Evolutionary conservation across 2,888 invertebrate species (phyloP).

Genomic region (Mystacides longicornis): DNA sequence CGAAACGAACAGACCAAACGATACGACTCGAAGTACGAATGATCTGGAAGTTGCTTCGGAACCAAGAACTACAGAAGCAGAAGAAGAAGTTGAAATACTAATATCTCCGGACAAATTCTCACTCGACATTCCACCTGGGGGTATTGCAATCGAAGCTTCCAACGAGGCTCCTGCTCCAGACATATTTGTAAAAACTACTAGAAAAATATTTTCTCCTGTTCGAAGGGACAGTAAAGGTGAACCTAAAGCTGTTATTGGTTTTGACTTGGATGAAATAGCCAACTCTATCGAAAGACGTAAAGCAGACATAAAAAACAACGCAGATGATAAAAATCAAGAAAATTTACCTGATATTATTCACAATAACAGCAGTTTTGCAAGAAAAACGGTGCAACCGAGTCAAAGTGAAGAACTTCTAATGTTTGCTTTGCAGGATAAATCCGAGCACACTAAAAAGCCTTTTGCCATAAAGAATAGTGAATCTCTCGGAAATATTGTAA

Average conservation of each 20-base stretch:
- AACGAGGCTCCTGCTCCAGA: conserved; percentile 46
- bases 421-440: conserved; percentile 6
- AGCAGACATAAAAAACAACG: conserved; percentile 24
- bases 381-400: conserved; percentile 15
- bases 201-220: conserved; percentile 71
- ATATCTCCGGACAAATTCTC: conserved; percentile 24
- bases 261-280: conserved; percentile 39
- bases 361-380: conserved; percentile 12
- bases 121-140: conserved; percentile 22
- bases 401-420: background rate
- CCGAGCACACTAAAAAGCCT: conserved; percentile 13
- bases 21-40: conserved; percentile 9
- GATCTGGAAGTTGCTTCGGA: conserved; percentile 7
- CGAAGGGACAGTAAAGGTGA: conserved; percentile 50
- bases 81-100: conserved; percentile 24
- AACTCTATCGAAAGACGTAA: conserved; percentile 28
- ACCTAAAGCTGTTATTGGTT: conserved; percentile 46
- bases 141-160: conserved; percentile 37
- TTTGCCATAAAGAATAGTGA: conserved; percentile 17
- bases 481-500: conserved; percentile 19
- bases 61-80: conserved; percentile 20
- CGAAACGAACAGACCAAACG: conserved; percentile 5
- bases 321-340: conserved; percentile 27
- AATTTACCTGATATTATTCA: conserved; percentile 24
- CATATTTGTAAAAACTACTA: conserved; percentile 71